A percentile compares a stretch with the other conserved stretches of the same genome.
Conservation (phyloP, 2,888 invertebrate species). For the Lithosia quadra region DNA sequence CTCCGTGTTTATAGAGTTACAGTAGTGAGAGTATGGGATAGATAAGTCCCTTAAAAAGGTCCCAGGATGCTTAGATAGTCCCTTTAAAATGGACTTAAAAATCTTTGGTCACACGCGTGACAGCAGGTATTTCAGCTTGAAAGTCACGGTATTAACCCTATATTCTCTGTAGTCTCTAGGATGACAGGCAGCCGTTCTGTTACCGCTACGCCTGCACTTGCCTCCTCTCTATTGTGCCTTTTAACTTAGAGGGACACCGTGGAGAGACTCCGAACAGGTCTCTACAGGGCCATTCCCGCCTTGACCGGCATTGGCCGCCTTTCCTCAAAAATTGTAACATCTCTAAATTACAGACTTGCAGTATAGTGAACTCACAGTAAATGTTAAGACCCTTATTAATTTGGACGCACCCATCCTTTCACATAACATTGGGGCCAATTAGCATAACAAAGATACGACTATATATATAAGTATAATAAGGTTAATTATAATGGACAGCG, state of each 20-base stretch:
- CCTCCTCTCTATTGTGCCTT: no score
- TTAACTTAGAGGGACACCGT: no score
- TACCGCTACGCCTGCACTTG: no score
- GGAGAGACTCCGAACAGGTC: no score
- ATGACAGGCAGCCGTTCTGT: no score
- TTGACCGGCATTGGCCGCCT: neutral
- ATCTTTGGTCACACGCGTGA: no score
- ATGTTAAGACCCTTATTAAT: neutral
- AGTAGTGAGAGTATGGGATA: neutral
- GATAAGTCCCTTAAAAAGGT: neutral
- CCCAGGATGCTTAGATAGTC: neutral
- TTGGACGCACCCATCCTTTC: constrained; percentile 5
- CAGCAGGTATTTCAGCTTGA: no score
- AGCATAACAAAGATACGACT: neutral
- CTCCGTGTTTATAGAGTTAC: no score
- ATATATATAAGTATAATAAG: constrained; percentile 9
- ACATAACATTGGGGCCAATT: constrained; percentile 6
- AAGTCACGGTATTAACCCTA: no score
- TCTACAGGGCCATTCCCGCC: no score
- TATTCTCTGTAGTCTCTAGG: no score
- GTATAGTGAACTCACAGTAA: neutral
- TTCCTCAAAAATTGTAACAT: neutral
- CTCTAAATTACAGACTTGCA: neutral
- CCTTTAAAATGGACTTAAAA: neutral
- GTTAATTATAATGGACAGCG: constrained; percentile 9